Evolutionary conservation across 2,888 invertebrate genomes (phyloP), one percentile per base, ranked within the genome.

Genomic region (Coleophora flavipennella): DNA sequence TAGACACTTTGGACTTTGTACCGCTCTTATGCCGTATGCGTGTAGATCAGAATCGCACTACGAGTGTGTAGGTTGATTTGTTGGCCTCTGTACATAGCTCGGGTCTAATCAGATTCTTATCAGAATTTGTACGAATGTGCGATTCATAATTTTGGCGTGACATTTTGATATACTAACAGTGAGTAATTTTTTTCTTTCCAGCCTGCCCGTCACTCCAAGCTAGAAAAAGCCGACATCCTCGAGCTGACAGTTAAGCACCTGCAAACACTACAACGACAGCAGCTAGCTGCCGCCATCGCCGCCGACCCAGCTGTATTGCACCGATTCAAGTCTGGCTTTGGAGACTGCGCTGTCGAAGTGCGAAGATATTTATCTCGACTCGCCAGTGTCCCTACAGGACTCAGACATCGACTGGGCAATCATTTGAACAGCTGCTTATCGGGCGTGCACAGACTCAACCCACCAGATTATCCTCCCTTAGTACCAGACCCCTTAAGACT

Each of bases 241-340:
- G 97, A 97, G 76, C 91, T 97, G 88, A 96, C 97, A 1, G 97
- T 97, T 35, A 94, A 95, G 66, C 96, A 97, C 68, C 85, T 98
- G 36, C 94, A 96, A 67, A 92, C 92, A 45, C 83, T 97, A 11
- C 96, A 97, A 64, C 88, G 94, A 9, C 95, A 95, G 67, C 96
- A 96, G 69, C 77, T 92, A 34, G 92, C 92, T 8, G 89, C 92
- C 50, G 92, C 94, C 14, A 92, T 93, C 50, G 91, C 93, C 0
- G 90, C 92, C 8, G 95, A 96, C 69, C 94, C 96, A 0, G 90
- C 91, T 11, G 92, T 95, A 1, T 83, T 95, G 34, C 92, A 91
- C 62, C 91, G 94, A 62, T 96, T 95, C 83, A 91, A 92, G 48
- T 88, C 93, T 14, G 96, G 96, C 49, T 96, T 94, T 80, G 91